phyloP scores from a whole-genome alignment of 1,140 invertebrate species.

The Drosophila novamexicana region DNA sequence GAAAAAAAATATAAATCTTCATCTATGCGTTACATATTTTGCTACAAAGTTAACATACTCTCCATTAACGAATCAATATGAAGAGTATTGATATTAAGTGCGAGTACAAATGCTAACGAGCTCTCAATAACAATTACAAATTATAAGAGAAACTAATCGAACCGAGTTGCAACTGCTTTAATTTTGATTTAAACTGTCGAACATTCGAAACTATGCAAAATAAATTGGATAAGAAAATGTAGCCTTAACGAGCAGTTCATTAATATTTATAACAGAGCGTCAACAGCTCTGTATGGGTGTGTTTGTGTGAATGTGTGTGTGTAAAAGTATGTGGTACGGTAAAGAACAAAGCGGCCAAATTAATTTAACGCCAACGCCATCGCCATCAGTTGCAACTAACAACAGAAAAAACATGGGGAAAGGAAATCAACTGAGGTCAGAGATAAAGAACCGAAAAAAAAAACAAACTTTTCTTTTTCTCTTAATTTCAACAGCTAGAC shows the following conservation, averaged over 20 bases:
- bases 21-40: too few relatives aligned
- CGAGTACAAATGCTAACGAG: too few relatives aligned
- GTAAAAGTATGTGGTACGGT: slow-evolving; percentile 11
- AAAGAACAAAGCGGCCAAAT: slow-evolving; percentile 70
- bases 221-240: slow-evolving; percentile 50
- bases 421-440: slow-evolving; percentile 62
- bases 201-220: slow-evolving; percentile 49
- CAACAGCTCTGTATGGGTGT: slow-evolving; percentile 12
- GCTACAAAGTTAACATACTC: too few relatives aligned
- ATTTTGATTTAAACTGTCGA: slow-evolving; percentile 24
- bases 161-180: slow-evolving; percentile 9
- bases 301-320: slow-evolving; percentile 18
- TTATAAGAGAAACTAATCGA: slow-evolving; percentile 40
- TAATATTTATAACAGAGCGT: slow-evolving; percentile 69
- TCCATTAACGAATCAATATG: too few relatives aligned
- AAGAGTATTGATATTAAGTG: too few relatives aligned
- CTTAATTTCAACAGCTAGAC: slow-evolving; percentile 58
- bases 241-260: slow-evolving; percentile 50
- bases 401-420: slow-evolving; percentile 35
- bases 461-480: slow-evolving; percentile 55
- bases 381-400: slow-evolving; percentile 44
- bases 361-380: slow-evolving; percentile 66
- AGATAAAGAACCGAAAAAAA: slow-evolving; percentile 61
- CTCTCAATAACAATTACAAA: slow-evolving; percentile 45
- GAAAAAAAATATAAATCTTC: too few relatives aligned